Evolutionary conservation across 2,888 invertebrate species (phyloP).

Genomic region (Polymixis lichenea): DNA sequence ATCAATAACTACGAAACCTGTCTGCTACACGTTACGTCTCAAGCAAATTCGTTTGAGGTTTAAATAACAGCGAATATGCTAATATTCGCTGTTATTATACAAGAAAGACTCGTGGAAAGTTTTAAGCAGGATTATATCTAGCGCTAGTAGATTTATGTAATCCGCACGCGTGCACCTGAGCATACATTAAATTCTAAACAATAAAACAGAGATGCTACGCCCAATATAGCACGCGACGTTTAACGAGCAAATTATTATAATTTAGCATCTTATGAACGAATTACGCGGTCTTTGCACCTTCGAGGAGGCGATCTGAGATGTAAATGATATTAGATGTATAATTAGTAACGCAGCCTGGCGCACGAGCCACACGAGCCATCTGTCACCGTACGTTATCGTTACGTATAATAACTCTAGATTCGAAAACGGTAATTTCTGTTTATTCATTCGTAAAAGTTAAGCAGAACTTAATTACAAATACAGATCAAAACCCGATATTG

Average conservation of each 20-base stretch:
- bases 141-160: slow-evolving; percentile 35
- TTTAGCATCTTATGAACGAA: slow-evolving; percentile 59
- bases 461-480: slow-evolving; percentile 25
- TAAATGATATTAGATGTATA: slow-evolving; percentile 52
- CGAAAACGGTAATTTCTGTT: slow-evolving; percentile 23
- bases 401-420: slow-evolving; percentile 8
- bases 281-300: slow-evolving; percentile 64
- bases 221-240: slow-evolving; percentile 61
- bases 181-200: slow-evolving; percentile 53
- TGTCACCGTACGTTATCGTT: slow-evolving; percentile 51
- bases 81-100: no score
- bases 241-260: slow-evolving; percentile 61
- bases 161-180: slow-evolving; percentile 46
- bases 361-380: slow-evolving; percentile 49
- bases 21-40: background rate
- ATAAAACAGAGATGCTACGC: slow-evolving; percentile 56
- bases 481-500: slow-evolving; percentile 28
- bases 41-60: slow-evolving; percentile 18
- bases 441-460: slow-evolving; percentile 3
- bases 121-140: slow-evolving; percentile 1
- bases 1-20: slow-evolving; percentile 14
- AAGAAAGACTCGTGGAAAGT: slow-evolving; percentile 21
- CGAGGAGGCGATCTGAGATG: slow-evolving; percentile 47
- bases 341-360: slow-evolving; percentile 64
- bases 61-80: slow-evolving; percentile 18